Conservation (phyloP, 1,140 invertebrate genomes). For the Eubasilissa regina region DNA sequence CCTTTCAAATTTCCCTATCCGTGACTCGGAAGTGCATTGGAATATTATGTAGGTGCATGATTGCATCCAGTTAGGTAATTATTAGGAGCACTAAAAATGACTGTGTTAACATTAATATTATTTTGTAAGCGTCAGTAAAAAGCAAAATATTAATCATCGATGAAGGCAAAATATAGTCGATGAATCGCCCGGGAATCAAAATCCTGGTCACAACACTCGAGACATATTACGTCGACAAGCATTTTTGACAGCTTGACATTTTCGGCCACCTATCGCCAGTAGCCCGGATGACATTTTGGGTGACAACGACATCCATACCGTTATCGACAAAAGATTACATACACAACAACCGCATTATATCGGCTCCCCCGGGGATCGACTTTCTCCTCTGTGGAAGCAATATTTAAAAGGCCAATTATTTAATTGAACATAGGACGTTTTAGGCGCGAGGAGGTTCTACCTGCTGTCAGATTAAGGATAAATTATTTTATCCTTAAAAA, state of each 20-base stretch:
- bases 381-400: background rate
- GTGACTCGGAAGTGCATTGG: no score
- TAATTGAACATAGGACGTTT: background rate
- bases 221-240: constrained; percentile 42
- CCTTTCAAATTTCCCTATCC: no score
- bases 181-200: no score
- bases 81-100: no score
- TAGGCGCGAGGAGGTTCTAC: background rate
- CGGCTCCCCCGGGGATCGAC: background rate
- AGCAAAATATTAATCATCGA: no score
- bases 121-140: no score
- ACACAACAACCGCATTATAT: constrained; percentile 54
- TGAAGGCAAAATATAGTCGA: no score
- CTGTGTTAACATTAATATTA: no score
- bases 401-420: background rate
- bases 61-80: no score
- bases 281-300: constrained; percentile 54
- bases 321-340: constrained; percentile 57
- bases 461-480: background rate
- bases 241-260: constrained; percentile 54
- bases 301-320: constrained; percentile 53
- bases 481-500: background rate
- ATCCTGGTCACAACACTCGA: no score
- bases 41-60: no score
- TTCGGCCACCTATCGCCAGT: constrained; percentile 55